Conservation (phyloP, 2,113 vertebrate species). For the Bambusicola thoracicus region DNA sequence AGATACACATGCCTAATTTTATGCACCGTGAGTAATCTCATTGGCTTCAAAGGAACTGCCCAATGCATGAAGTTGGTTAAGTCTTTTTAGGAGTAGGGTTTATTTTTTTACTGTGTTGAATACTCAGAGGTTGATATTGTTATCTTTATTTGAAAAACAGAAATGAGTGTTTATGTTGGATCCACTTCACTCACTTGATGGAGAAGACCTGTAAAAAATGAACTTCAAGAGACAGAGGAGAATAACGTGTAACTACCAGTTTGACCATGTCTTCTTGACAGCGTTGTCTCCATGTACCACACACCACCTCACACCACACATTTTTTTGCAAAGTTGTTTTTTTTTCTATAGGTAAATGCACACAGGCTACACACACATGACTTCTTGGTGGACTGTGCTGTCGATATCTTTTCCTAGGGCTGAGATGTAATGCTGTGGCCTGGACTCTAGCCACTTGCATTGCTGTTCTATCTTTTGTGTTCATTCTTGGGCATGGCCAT, state of each 20-base stretch:
- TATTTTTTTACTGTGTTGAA: not conserved
- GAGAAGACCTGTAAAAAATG: not conserved
- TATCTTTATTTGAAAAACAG: not conserved
- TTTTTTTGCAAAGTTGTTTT: not conserved
- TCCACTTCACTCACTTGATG: not conserved
- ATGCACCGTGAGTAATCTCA: not conserved
- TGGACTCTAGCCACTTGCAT: not conserved
- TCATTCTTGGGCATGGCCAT: not conserved
- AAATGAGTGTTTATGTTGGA: not conserved
- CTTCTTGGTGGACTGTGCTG: not conserved
- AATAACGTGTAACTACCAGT: not conserved
- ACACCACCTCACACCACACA: not conserved
- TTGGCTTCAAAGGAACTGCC: not conserved
- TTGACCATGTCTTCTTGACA: not conserved
- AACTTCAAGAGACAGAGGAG: not conserved
- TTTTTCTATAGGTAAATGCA: not conserved
- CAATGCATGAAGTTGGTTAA: not conserved
- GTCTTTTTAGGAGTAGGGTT: not conserved
- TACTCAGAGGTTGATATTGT: not conserved
- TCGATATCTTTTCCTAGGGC: accelerated
- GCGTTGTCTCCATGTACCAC: accelerated
- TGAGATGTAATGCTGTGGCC: not conserved
- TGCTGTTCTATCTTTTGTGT: not conserved
- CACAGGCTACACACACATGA: accelerated
- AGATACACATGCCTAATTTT: not conserved